phyloP scores from a whole-genome alignment of 2,888 invertebrate species.

The Didymodactylos carnosus region DNA sequence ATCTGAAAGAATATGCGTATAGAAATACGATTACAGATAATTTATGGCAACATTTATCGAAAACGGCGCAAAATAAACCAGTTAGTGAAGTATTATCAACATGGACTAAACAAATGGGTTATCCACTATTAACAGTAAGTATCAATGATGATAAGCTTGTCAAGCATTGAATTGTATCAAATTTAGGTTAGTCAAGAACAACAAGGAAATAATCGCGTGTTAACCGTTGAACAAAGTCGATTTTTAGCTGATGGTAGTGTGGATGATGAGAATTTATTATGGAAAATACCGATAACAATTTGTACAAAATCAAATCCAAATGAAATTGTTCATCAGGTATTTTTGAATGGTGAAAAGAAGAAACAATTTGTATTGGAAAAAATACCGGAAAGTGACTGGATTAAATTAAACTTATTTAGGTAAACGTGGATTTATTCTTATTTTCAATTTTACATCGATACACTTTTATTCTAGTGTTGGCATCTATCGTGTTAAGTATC shows the following conservation, averaged over 20 bases:
- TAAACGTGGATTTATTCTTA: background rate
- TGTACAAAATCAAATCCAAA: background rate
- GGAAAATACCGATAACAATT: background rate
- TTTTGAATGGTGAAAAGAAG: background rate
- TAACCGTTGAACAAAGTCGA: background rate
- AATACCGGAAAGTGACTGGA: background rate
- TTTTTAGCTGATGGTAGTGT: background rate
- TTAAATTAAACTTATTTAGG: background rate
- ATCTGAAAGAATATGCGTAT: slow-evolving; percentile 64
- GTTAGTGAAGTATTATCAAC: slow-evolving; percentile 48
- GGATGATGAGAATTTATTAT: background rate
- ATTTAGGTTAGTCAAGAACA: background rate
- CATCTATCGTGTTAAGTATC: background rate
- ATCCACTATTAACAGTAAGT: background rate
- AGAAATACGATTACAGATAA: slow-evolving; percentile 78
- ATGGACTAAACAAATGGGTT: slow-evolving; percentile 7
- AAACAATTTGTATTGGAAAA: background rate
- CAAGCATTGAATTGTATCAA: background rate
- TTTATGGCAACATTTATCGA: slow-evolving; percentile 68
- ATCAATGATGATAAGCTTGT: background rate
- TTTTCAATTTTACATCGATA: background rate
- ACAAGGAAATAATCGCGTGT: background rate
- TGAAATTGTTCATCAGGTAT: background rate
- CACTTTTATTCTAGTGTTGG: background rate
- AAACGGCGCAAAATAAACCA: slow-evolving; percentile 62